A percentile compares a stretch with the other conserved stretches of the same genome.
Conservation (phyloP, 2,113 vertebrate genomes). For the Aythya baeri region DNA sequence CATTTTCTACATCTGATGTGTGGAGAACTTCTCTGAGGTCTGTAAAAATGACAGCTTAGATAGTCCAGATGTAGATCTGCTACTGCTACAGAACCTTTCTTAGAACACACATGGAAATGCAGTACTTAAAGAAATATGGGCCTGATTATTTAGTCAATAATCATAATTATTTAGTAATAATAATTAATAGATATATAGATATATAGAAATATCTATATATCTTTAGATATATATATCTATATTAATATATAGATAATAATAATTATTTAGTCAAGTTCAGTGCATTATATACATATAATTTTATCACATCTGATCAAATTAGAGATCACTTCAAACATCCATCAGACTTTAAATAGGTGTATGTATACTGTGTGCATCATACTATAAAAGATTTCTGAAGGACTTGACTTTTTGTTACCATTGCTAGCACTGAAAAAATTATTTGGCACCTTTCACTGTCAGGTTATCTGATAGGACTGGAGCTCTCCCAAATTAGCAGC, state of each 20-base stretch:
- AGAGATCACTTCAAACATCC: background rate
- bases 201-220: no score
- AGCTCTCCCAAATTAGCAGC: background rate
- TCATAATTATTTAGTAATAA: no score
- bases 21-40: background rate
- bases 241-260: no score
- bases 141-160: background rate
- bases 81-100: background rate
- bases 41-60: background rate
- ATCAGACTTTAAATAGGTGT: background rate
- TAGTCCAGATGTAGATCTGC: background rate
- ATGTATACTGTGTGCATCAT: background rate
- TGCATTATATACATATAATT: background rate
- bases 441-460: background rate
- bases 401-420: background rate
- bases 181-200: no score
- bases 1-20: background rate
- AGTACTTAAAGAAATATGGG: fast-evolving
- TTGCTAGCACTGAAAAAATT: background rate
- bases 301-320: background rate
- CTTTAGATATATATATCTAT: no score
- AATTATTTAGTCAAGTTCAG: background rate
- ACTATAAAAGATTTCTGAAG: background rate
- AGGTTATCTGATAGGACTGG: background rate
- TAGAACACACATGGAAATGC: background rate